These are phyloP conservation scores for Aegithalos caudatus DNA, from an alignment of 2,113 vertebrate genomes.

Conservation along the genomic window DNA sequence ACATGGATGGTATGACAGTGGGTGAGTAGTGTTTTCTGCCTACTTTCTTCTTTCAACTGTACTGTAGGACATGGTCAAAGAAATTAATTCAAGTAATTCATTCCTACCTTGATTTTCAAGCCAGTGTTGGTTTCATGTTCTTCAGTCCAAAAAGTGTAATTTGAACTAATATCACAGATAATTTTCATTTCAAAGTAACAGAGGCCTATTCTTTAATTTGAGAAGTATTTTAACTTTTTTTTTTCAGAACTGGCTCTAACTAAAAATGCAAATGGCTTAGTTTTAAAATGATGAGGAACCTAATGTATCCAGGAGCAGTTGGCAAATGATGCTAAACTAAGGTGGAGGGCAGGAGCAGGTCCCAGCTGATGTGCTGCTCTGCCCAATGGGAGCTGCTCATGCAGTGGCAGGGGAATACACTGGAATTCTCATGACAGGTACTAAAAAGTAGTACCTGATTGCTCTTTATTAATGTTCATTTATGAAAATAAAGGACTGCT, in stretches of 20 bases:
- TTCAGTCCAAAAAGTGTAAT: background rate
- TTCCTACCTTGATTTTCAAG: background rate
- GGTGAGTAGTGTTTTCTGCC: conserved; percentile 79
- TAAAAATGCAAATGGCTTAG: background rate
- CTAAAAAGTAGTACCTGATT: background rate
- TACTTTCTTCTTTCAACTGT: background rate
- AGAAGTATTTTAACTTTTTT: background rate
- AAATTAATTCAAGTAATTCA: background rate
- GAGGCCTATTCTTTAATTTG: background rate
- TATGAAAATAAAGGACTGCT: background rate
- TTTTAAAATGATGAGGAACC: background rate
- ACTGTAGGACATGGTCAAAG: background rate
- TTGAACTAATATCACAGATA: background rate
- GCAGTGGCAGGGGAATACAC: background rate
- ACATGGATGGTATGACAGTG: conserved; percentile 86
- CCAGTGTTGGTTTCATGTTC: background rate
- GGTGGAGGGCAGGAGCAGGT: background rate
- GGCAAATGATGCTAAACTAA: background rate
- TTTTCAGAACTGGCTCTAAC: background rate
- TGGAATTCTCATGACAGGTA: background rate
- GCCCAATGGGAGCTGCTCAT: background rate
- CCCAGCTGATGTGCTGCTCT: background rate
- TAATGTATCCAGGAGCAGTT: background rate
- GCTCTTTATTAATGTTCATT: background rate
- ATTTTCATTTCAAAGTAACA: background rate